Evolutionary conservation across 2,797 vertebrate species (phyloP).

Genomic region (Melanotaenia maccullochi): DNA sequence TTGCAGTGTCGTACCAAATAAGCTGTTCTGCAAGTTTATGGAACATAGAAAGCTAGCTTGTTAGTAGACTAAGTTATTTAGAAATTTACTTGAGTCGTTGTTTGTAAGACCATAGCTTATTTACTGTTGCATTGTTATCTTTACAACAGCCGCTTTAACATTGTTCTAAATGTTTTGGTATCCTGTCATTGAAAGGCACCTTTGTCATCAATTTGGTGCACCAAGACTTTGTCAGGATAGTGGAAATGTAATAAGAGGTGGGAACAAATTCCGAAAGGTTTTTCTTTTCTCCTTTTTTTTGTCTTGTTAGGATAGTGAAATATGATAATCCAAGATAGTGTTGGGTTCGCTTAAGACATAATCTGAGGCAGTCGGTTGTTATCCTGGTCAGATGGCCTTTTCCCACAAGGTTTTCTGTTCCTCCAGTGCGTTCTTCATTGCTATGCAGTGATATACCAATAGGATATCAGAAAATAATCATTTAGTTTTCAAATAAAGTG

Average conservation of each 20-base stretch:
- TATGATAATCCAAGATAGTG: neutral
- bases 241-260: constrained; percentile 27
- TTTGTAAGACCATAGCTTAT: neutral
- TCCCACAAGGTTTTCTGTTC: constrained; percentile 1
- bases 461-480: neutral
- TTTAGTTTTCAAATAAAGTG: neutral
- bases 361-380: neutral
- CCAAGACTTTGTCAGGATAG: neutral
- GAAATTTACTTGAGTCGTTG: neutral
- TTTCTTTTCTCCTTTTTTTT: constrained; percentile 6
- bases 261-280: neutral
- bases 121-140: neutral
- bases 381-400: constrained; percentile 8
- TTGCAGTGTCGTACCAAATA: neutral
- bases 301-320: neutral
- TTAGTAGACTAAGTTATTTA: constrained; percentile 23
- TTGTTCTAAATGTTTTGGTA: neutral
- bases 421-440: neutral
- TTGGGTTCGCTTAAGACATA: neutral
- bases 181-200: constrained; percentile 41
- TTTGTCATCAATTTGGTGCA: constrained; percentile 11
- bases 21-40: neutral
- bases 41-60: constrained; percentile 8
- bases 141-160: neutral
- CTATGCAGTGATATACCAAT: neutral